Percentiles rank a stretch among this genome's conserved stretches.
Conservation (phyloP, 2,888 invertebrate genomes). For the Heliconius aoede region DNA sequence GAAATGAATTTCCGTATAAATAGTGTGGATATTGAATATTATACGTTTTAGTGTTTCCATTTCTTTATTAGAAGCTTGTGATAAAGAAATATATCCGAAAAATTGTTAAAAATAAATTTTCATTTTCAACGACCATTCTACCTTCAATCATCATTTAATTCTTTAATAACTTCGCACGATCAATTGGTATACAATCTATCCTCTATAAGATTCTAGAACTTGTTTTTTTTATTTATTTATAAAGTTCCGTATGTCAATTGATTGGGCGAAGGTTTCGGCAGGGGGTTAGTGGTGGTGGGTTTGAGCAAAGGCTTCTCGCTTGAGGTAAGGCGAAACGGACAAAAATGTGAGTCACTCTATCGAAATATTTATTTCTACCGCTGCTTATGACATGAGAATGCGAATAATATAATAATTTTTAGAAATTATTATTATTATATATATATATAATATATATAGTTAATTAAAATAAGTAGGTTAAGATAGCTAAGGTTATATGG, state of each 20-base stretch:
- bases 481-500: conserved; percentile 62
- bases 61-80: conserved; percentile 5
- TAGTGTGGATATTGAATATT: not conserved
- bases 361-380: conserved; percentile 66
- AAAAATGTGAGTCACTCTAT: conserved; percentile 78
- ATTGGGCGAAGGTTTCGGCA: conserved; percentile 27
- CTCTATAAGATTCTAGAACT: conserved; percentile 40
- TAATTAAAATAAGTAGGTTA: conserved; percentile 56
- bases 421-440: conserved; percentile 59
- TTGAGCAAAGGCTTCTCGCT: conserved; percentile 29
- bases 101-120: not conserved
- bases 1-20: not conserved
- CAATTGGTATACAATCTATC: conserved; percentile 35
- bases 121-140: not conserved
- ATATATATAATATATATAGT: conserved; percentile 53
- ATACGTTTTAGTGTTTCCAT: not conserved
- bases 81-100: not conserved
- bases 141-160: not conserved
- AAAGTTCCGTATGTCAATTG: conserved; percentile 30
- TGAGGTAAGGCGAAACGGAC: conserved; percentile 47
- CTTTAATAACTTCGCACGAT: conserved; percentile 29
- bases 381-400: conserved; percentile 73
- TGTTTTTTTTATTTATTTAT: conserved; percentile 34
- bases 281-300: conserved; percentile 26
- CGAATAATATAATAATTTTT: conserved; percentile 69